Conservation (phyloP, 2,888 invertebrate species). For the Epirrhoe tristata region DNA sequence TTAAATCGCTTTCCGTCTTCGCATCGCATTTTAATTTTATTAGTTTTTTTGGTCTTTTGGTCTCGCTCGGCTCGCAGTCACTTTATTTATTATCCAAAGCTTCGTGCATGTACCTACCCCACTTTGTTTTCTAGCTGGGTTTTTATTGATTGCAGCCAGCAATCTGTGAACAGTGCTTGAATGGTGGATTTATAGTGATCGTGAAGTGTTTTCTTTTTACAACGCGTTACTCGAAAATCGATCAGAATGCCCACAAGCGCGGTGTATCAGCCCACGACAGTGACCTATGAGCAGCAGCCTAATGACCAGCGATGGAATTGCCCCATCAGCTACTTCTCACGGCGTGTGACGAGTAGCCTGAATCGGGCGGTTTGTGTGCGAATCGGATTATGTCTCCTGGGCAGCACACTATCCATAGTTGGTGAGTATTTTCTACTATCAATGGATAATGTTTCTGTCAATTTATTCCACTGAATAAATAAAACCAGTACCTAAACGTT, state of each 20-base stretch:
- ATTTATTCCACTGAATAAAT: no score
- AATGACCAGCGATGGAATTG: constrained; percentile 84
- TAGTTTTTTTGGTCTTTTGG: no score
- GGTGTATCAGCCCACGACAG: constrained; percentile 92
- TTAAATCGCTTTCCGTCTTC: background rate
- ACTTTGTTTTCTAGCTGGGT: constrained; percentile 40
- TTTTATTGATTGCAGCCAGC: constrained; percentile 39
- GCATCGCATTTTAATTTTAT: constrained; percentile 3
- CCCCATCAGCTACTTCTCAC: constrained; percentile 84
- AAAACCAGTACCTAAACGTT: background rate
- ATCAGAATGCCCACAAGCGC: constrained; percentile 88
- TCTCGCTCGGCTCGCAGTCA: constrained; percentile 4
- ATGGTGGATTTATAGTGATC: constrained; percentile 30
- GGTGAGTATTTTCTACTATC: constrained; percentile 59
- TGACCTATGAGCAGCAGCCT: constrained; percentile 89
- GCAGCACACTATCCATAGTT: constrained; percentile 74
- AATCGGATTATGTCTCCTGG: constrained; percentile 73
- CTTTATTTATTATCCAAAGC: constrained; percentile 36
- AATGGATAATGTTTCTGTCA: background rate
- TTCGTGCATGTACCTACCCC: constrained; percentile 28
- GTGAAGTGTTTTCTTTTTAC: constrained; percentile 39
- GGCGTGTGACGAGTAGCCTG: constrained; percentile 79
- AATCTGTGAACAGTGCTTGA: constrained; percentile 45
- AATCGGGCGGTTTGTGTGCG: constrained; percentile 75
- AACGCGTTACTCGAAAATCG: constrained; percentile 49